Evolutionary conservation across 2,888 invertebrate species (phyloP).

Genomic region (Acrocera orbiculus): DNA sequence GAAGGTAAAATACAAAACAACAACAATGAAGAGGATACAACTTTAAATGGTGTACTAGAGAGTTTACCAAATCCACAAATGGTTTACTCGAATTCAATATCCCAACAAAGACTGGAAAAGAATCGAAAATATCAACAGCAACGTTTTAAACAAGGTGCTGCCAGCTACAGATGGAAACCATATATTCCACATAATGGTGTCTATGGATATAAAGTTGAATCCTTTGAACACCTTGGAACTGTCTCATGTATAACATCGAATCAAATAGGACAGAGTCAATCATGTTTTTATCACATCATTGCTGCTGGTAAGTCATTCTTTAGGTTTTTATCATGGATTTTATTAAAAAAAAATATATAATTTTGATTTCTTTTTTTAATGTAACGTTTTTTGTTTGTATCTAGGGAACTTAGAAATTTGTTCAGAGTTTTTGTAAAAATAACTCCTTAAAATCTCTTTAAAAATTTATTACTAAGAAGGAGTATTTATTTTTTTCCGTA

Average conservation of each 20-base stretch:
- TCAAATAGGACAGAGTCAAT: conserved; percentile 28
- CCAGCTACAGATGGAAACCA: conserved; percentile 5
- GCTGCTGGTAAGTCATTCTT: conserved; percentile 27
- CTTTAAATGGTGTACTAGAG: conserved; percentile 6
- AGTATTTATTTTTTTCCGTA: too few species aligned
- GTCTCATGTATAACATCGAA: conserved; percentile 29
- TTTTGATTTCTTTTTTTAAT: too few species aligned
- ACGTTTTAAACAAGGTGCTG: conserved; percentile 1
- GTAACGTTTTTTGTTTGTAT: too few species aligned
- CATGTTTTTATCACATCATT: conserved; percentile 31
- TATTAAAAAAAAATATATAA: too few species aligned
- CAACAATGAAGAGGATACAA: too few species aligned
- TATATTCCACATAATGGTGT: conserved; percentile 23
- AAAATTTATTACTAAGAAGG: too few species aligned
- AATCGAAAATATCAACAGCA: conserved; percentile 16
- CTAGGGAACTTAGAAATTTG: too few species aligned
- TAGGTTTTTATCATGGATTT: too few species aligned
- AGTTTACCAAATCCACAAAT: conserved; percentile 19
- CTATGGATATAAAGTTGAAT: conserved; percentile 28
- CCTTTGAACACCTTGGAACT: conserved; percentile 30
- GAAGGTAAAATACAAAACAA: background rate
- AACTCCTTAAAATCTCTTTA: too few species aligned
- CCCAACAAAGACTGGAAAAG: conserved; percentile 26
- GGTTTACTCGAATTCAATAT: conserved; percentile 28
- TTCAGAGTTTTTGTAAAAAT: too few species aligned